These are phyloP conservation scores for Myxocyprinus asiaticus DNA, from an alignment of 2,113 vertebrate species.

Conservation along the genomic window DNA sequence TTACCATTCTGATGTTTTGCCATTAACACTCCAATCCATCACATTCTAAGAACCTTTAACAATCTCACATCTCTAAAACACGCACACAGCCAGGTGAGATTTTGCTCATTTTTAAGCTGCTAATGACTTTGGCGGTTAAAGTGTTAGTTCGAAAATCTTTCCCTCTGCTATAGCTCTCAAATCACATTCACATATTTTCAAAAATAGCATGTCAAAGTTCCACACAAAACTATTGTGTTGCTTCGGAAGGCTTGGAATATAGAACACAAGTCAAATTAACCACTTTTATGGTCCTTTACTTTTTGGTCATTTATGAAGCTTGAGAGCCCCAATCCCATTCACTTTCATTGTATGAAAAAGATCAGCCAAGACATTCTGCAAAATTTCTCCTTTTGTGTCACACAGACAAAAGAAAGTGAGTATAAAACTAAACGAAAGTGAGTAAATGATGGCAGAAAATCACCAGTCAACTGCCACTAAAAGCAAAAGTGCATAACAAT, in stretches of 20 bases:
- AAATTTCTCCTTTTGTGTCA: neutral
- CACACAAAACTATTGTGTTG: too few species aligned
- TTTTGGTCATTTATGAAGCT: too few species aligned
- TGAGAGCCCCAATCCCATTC: too few species aligned
- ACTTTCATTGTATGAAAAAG: neutral
- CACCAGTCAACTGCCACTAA: neutral
- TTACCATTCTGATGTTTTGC: slow-evolving; percentile 72
- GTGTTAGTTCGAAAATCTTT: too few species aligned
- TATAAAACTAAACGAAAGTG: neutral
- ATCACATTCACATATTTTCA: too few species aligned
- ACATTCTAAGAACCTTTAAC: slow-evolving; percentile 53
- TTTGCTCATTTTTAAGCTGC: neutral
- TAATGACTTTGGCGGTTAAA: too few species aligned
- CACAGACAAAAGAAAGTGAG: too few species aligned
- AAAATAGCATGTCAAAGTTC: too few species aligned
- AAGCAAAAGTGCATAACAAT: neutral
- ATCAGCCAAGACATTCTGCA: neutral
- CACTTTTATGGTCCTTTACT: too few species aligned
- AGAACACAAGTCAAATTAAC: too few species aligned
- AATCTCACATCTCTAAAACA: slow-evolving; percentile 45
- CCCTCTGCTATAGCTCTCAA: too few species aligned
- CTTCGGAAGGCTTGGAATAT: too few species aligned
- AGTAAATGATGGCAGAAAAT: neutral
- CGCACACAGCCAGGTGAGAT: neutral
- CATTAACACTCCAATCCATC: slow-evolving; percentile 76